Conservation (phyloP, 1,140 invertebrate genomes). For the Drosophila leontia region DNA sequence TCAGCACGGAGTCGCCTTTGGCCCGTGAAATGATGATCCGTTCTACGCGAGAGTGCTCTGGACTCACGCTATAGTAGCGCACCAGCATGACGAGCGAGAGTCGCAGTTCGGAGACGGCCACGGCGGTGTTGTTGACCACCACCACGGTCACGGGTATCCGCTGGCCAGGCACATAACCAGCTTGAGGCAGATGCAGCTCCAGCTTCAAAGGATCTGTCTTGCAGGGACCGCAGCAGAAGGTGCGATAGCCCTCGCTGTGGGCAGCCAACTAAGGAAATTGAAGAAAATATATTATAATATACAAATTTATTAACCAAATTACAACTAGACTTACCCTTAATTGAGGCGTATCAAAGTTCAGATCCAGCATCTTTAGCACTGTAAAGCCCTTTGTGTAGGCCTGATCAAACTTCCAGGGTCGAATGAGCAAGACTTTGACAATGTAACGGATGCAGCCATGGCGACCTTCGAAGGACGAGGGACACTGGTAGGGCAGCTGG, state of each 20-base stretch:
- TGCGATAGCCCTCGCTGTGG: constrained; percentile 70
- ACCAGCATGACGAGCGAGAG: constrained; percentile 86
- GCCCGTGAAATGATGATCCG: constrained; percentile 86
- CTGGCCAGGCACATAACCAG: constrained; percentile 80
- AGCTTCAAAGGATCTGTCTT: constrained; percentile 76
- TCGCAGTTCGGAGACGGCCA: constrained; percentile 85
- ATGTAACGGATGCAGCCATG: constrained; percentile 90
- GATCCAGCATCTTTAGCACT: constrained; percentile 89
- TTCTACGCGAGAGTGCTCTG: constrained; percentile 86
- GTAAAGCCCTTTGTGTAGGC: constrained; percentile 90
- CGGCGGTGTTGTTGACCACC: constrained; percentile 85
- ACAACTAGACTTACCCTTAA: constrained; percentile 49
- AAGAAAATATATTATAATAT: background rate
- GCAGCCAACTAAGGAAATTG: constrained; percentile 53
- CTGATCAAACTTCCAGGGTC: constrained; percentile 91
- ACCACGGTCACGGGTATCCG: constrained; percentile 67
- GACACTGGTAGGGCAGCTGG: constrained; percentile 87
- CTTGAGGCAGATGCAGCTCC: constrained; percentile 74
- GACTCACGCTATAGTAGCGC: constrained; percentile 85
- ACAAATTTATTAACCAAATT: background rate
- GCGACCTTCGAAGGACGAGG: constrained; percentile 90
- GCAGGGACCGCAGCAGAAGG: constrained; percentile 80
- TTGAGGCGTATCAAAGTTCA: constrained; percentile 87
- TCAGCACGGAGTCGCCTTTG: constrained; percentile 86
- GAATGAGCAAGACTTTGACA: constrained; percentile 88